Base-by-base conservation (phyloP, 2,113 vertebrate genomes). In the Hydrochoerus hydrochaeris region DNA sequence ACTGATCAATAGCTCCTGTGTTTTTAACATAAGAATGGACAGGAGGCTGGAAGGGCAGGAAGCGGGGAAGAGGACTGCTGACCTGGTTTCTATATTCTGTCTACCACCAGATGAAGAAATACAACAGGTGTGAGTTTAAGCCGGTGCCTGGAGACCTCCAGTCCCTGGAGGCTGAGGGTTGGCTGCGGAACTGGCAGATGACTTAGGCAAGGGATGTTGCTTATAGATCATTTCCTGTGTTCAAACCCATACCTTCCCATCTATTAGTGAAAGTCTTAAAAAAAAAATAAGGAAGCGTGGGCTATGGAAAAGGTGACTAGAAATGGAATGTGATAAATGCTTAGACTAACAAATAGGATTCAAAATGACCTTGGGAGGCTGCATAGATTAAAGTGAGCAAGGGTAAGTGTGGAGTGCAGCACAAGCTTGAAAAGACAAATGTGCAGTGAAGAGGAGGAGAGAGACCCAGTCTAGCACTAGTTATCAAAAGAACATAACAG, bases 401-500 rank as follows among this genome's bases (percentile, higher is more conserved):
- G 52, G 60, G 41, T 5, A 28, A 11, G 24, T 1, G 65, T 7
- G 14, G 65, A n/a, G 65, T 14, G 46, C 17, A 38, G 1, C 13
- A 17, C 20, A 22, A 35, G 46, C 54, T 14, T n/a, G 20, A 62
- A 65, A 84, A 67, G 8, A 32, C 38, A n/a, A 44, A 38, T 0
- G 12, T 22, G 35, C 7, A 5, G 16, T n/a, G 19, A 12, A 8
- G 19, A 24, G 46, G 28, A 3, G 26, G 32, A 19, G 35, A 78
- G 35, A 85, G 22, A 52, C 41, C 24, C 30, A 20, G 9, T 10
- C 75, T 49, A 1, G 8, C 7, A 28, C 14, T 60, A 16, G 54
- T 6, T 63, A 0, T 30, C 46, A 14, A 0, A 30, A 41, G 32
- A 38, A 52, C 26, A 0, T 0, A 2, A 7, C 67, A 38, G 35